These are phyloP conservation scores for Sebastiscus tertius DNA, from an alignment of 2,797 vertebrate species.

Conservation along the genomic window DNA sequence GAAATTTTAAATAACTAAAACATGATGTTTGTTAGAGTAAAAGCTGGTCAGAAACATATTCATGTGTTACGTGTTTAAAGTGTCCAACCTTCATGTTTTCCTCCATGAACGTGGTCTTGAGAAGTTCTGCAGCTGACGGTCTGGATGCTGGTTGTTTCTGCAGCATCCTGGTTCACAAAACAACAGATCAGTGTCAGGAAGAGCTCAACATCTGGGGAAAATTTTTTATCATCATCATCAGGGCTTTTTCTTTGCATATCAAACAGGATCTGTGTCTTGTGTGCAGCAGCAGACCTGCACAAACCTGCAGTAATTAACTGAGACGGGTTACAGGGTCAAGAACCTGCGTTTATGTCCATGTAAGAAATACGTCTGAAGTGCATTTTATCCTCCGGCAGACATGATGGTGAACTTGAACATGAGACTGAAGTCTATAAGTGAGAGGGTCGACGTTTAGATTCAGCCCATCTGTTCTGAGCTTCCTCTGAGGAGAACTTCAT, in stretches of 20 bases:
- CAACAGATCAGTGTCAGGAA: not conserved
- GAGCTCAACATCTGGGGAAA: not conserved
- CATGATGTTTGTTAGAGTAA: not conserved
- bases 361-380: not conserved
- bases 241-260: not conserved
- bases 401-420: not conserved
- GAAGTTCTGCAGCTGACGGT: constrained; percentile 15
- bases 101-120: constrained; percentile 21
- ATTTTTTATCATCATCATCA: too few relatives aligned
- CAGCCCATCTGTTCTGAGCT: not conserved
- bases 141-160: constrained; percentile 26
- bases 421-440: not conserved
- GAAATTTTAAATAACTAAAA: too few relatives aligned
- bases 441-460: not conserved
- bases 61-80: not conserved
- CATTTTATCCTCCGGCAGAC: not conserved
- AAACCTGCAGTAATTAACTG: not conserved
- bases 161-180: constrained; percentile 35
- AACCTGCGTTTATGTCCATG: too few relatives aligned
- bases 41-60: not conserved
- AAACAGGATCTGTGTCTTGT: not conserved
- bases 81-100: constrained; percentile 24
- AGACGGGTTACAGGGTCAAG: not conserved
- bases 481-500: not conserved
- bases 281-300: not conserved